phyloP scores from a whole-genome alignment of 2,113 vertebrate genomes.

The Prunella himalayana region DNA sequence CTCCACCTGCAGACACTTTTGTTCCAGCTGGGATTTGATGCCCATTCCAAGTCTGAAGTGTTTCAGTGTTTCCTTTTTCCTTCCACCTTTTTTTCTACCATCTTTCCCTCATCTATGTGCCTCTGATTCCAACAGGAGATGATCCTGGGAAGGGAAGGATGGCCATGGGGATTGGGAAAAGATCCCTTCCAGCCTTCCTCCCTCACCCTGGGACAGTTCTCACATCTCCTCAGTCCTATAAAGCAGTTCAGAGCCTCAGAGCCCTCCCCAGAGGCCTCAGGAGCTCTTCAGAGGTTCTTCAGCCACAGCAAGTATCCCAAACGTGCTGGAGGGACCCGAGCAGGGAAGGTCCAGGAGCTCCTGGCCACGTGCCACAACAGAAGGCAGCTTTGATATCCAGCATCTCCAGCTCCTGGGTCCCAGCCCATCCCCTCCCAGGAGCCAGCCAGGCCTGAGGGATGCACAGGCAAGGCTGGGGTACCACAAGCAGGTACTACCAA shows the following conservation, averaged over 20 bases:
- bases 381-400: background rate
- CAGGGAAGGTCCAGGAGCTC: background rate
- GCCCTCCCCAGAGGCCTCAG: background rate
- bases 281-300: background rate
- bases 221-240: background rate
- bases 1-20: background rate
- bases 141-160: background rate
- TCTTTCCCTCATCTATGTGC: rapidly evolving
- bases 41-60: background rate
- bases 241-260: background rate
- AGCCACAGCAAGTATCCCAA: background rate
- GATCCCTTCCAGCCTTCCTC: background rate
- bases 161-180: rapidly evolving
- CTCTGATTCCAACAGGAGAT: background rate
- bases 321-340: background rate
- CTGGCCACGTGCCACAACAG: rapidly evolving
- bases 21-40: background rate
- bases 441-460: background rate
- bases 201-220: background rate
- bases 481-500: rapidly evolving
- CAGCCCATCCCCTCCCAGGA: background rate
- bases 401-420: background rate
- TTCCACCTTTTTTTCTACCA: background rate
- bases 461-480: background rate
- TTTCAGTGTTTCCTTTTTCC: background rate